These are phyloP conservation scores for Xiphorhynchus elegans DNA, from an alignment of 2,113 vertebrate genomes.

Conservation along the genomic window DNA sequence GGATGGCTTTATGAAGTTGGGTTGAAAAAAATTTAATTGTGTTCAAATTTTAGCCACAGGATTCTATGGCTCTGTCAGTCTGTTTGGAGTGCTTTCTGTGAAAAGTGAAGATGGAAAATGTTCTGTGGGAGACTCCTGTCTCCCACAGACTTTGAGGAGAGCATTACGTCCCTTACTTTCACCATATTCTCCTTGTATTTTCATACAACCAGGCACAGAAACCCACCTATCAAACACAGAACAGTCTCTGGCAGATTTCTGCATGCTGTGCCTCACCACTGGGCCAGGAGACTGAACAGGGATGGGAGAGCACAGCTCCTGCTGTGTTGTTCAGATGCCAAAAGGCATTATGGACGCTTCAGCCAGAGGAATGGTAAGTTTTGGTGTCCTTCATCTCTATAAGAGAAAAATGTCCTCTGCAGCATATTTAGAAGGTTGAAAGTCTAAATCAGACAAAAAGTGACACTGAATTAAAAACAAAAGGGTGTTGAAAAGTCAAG, in stretches of 20 bases:
- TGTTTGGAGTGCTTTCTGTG: neutral
- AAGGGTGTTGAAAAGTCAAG: neutral
- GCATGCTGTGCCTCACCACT: neutral
- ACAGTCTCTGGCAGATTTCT: neutral
- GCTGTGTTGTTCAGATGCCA: neutral
- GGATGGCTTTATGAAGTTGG: neutral
- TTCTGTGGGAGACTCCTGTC: fast-evolving
- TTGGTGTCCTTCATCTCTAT: neutral
- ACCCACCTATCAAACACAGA: neutral
- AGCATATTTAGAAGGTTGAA: neutral
- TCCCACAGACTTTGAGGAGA: fast-evolving
- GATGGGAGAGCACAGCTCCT: neutral
- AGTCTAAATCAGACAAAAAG: neutral
- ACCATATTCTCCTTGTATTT: neutral
- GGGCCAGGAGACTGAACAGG: fast-evolving
- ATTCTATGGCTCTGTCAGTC: neutral
- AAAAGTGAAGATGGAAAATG: neutral
- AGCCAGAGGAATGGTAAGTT: neutral
- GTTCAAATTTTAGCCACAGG: neutral
- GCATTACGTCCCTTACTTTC: neutral
- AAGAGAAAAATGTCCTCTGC: neutral
- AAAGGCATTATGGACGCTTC: neutral
- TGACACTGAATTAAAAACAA: neutral
- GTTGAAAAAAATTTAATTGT: neutral
- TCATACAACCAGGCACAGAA: neutral